These are phyloP conservation scores for Catocala fraxini DNA, from an alignment of 2,888 invertebrate species.

Conservation along the genomic window DNA sequence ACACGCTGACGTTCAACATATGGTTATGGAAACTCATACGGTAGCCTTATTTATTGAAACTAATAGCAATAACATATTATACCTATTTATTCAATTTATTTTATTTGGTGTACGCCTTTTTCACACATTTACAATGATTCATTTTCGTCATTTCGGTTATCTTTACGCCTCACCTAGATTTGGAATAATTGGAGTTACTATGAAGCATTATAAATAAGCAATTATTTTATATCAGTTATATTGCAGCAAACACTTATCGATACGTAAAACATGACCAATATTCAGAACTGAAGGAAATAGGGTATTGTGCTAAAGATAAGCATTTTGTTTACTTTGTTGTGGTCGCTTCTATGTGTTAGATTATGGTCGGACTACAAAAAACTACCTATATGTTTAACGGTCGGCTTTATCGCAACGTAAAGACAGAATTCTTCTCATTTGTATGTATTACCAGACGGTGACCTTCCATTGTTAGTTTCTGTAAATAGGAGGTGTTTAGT, in stretches of 20 bases:
- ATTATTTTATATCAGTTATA: constrained; percentile 30
- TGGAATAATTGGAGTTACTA: constrained; percentile 1
- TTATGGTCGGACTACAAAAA: constrained; percentile 34
- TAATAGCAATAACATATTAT: too few species aligned
- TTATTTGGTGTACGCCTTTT: too few species aligned
- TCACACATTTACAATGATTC: too few species aligned
- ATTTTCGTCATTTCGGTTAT: neutral
- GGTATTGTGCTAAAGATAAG: constrained; percentile 25
- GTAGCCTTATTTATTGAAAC: too few species aligned
- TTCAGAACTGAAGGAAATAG: constrained; percentile 20
- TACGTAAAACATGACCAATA: constrained; percentile 11
- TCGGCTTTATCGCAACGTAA: constrained; percentile 32
- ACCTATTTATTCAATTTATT: too few species aligned
- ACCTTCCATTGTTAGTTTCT: constrained; percentile 82
- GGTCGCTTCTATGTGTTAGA: constrained; percentile 9
- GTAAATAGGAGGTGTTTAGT: constrained; percentile 79
- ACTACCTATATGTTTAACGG: constrained; percentile 19
- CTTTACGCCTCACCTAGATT: constrained; percentile 20
- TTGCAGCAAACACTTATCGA: neutral
- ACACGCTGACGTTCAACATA: too few species aligned
- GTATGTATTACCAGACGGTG: constrained; percentile 70
- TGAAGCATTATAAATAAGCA: constrained; percentile 27
- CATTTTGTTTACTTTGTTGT: constrained; percentile 18
- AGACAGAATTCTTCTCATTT: constrained; percentile 64
- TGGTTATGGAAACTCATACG: too few species aligned